Conservation (phyloP, 2,113 vertebrate genomes). For the Microtus montanus region DNA sequence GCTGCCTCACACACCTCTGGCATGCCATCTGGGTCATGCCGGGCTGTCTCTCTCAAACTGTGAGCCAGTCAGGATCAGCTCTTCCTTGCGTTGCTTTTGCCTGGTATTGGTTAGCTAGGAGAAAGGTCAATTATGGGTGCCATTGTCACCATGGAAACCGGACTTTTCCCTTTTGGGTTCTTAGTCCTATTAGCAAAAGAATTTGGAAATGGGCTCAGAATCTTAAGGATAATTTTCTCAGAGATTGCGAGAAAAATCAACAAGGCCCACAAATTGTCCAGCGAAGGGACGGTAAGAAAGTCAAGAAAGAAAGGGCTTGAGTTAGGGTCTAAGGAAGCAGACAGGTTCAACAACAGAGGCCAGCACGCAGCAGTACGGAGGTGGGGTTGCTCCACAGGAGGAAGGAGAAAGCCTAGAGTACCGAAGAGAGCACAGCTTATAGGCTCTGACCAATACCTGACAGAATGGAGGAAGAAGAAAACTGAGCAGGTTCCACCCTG, state of each 20-base stretch:
- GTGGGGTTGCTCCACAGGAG: not conserved
- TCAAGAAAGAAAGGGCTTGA: not conserved
- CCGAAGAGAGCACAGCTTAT: not conserved
- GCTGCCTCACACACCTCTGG: not conserved
- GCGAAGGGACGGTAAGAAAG: not conserved
- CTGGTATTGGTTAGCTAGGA: not conserved
- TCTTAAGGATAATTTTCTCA: not conserved
- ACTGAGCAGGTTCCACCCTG: not conserved
- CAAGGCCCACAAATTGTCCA: not conserved
- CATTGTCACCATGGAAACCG: not conserved
- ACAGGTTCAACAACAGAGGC: not conserved
- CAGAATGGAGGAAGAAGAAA: not conserved
- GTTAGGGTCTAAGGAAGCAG: not conserved
- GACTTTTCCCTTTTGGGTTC: not conserved
- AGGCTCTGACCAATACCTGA: not conserved
- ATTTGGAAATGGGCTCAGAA: not conserved
- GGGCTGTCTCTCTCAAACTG: not conserved
- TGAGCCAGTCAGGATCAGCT: not conserved
- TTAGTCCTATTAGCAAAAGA: not conserved
- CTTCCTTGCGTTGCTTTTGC: not conserved
- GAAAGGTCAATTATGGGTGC: not conserved
- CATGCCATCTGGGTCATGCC: too few species aligned
- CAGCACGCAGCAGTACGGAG: not conserved
- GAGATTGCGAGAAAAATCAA: not conserved
- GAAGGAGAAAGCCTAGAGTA: not conserved